Evolutionary conservation across 2,113 vertebrate species (phyloP).

Genomic region (Microtus pennsylvanicus): DNA sequence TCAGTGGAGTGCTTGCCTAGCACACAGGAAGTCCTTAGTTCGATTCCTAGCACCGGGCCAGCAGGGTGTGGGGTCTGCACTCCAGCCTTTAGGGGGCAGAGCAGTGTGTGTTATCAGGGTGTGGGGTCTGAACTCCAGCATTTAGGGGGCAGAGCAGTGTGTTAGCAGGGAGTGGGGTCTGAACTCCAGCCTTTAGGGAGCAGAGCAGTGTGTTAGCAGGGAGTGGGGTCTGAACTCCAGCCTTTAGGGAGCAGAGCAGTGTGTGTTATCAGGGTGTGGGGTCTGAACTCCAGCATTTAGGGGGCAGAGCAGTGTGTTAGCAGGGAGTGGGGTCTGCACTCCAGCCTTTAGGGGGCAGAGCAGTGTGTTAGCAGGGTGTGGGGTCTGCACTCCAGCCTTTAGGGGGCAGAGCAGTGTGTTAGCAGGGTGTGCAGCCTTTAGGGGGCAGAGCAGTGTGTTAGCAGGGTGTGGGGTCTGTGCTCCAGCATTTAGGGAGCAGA

Average conservation of each 20-base stretch:
- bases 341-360: too few species aligned
- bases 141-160: too few species aligned
- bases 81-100: neutral
- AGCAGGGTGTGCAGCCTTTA: neutral
- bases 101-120: neutral
- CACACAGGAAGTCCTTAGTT: neutral
- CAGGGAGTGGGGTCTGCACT: neutral
- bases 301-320: too few species aligned
- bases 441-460: too few species aligned
- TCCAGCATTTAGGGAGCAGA: too few species aligned
- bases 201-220: too few species aligned
- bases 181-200: neutral
- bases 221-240: too few species aligned
- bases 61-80: neutral
- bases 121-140: too few species aligned
- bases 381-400: neutral
- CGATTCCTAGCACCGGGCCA: neutral
- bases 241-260: too few species aligned
- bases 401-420: too few species aligned
- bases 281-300: neutral
- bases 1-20: neutral
- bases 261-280: neutral
- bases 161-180: neutral
- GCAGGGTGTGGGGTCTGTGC: too few species aligned
- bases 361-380: neutral